Evolutionary conservation across 2,113 vertebrate species (phyloP).

Genomic region (Neolamprologus modestus): DNA sequence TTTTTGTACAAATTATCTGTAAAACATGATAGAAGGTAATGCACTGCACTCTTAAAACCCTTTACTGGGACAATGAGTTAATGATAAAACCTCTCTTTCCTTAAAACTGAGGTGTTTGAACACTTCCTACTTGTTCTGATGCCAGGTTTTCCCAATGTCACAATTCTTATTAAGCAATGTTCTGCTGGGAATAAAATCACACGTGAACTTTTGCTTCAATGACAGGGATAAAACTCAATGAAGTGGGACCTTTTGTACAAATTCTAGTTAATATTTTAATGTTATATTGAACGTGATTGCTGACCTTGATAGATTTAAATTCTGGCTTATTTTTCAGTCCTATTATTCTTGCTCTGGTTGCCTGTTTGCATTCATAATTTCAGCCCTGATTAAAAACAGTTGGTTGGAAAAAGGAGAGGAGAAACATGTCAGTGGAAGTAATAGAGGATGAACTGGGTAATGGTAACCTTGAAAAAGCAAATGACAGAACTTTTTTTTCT

Average conservation of each 20-base stretch:
- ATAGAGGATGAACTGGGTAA: not conserved
- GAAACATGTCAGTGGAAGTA: not conserved
- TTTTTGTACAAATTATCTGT: not conserved
- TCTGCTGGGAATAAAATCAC: not conserved
- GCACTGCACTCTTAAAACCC: not conserved
- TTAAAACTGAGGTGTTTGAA: not conserved
- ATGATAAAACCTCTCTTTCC: not conserved
- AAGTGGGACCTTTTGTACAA: not conserved
- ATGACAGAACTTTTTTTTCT: not conserved
- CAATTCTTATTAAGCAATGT: not conserved
- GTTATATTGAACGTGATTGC: not conserved
- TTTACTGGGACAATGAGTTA: not conserved
- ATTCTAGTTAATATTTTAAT: not conserved
- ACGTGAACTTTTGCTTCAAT: not conserved
- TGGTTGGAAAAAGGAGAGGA: not conserved
- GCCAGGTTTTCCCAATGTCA: not conserved
- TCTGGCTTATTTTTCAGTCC: not conserved
- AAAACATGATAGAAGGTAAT: not conserved
- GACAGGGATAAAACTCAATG: not conserved
- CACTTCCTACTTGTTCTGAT: not conserved
- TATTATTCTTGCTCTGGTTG: not conserved
- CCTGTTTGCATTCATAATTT: not conserved
- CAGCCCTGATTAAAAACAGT: not conserved
- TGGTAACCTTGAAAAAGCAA: constrained; percentile 36
- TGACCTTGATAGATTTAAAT: not conserved